Conservation (phyloP, 2,888 invertebrate genomes). For the Ischnus inquisitorius region DNA sequence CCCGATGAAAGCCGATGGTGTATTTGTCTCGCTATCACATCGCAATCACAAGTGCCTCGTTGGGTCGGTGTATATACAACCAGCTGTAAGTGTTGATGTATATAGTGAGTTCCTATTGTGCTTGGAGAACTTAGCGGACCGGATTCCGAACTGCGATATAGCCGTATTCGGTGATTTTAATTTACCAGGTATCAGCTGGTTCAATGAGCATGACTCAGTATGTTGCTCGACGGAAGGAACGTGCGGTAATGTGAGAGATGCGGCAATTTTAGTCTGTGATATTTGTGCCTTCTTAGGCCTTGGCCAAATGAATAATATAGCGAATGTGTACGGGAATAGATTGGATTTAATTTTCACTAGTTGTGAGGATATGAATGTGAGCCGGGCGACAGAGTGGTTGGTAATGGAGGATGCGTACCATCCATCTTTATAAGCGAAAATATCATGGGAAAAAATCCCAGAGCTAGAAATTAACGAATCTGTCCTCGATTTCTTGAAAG, state of each 20-base stretch:
- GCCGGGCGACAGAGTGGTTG: background rate
- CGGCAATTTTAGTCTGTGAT: background rate
- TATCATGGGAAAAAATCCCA: background rate
- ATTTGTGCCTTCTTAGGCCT: background rate
- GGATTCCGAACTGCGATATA: background rate
- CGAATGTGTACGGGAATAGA: background rate
- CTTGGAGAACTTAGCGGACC: background rate
- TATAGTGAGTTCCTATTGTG: background rate
- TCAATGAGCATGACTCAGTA: too few species aligned
- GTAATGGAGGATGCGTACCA: background rate
- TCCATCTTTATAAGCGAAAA: background rate
- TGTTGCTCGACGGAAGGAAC: background rate
- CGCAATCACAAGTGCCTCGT: background rate
- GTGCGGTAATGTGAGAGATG: background rate
- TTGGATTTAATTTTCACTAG: background rate
- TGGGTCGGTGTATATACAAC: background rate
- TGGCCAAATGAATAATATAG: background rate
- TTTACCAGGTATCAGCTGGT: background rate
- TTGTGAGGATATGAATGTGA: background rate
- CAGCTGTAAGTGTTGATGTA: background rate
- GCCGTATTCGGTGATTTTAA: background rate
- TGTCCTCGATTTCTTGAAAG: background rate
- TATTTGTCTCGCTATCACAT: background rate
- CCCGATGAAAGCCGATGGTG: background rate
- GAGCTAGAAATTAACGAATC: background rate